Evolutionary conservation across 2,113 vertebrate species (phyloP).

Genomic region (Geococcyx californianus): DNA sequence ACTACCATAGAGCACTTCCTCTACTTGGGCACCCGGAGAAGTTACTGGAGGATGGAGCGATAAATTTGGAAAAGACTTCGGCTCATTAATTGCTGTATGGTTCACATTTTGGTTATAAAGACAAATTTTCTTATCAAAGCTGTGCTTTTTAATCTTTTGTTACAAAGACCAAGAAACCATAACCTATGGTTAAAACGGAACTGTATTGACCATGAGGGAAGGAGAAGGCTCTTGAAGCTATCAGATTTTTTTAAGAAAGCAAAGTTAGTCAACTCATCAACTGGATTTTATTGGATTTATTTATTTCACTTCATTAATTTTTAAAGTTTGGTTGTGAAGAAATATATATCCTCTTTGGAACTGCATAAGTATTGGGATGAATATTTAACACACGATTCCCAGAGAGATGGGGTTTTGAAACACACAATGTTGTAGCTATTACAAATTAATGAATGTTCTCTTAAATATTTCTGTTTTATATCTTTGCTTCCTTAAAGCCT

Average conservation of each 20-base stretch:
- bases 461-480: slow-evolving; percentile 2
- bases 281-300: not conserved
- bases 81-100: not conserved
- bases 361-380: not conserved
- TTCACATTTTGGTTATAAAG: slow-evolving; percentile 17
- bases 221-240: not conserved
- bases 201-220: not conserved
- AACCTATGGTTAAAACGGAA: not conserved
- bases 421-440: not conserved
- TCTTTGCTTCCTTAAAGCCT: not conserved
- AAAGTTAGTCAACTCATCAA: not conserved
- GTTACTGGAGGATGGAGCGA: not conserved
- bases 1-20: not conserved
- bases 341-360: not conserved
- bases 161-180: not conserved
- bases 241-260: not conserved
- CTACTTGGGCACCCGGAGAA: not conserved
- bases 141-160: slow-evolving; percentile 43
- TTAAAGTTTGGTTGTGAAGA: not conserved
- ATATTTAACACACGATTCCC: not conserved
- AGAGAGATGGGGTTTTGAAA: not conserved
- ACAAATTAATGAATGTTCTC: not conserved
- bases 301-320: slow-evolving; percentile 2
- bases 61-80: not conserved
- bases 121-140: not conserved